These are phyloP conservation scores for Epinephelus malabaricus DNA, from an alignment of 2,797 vertebrate genomes.

Conservation along the genomic window DNA sequence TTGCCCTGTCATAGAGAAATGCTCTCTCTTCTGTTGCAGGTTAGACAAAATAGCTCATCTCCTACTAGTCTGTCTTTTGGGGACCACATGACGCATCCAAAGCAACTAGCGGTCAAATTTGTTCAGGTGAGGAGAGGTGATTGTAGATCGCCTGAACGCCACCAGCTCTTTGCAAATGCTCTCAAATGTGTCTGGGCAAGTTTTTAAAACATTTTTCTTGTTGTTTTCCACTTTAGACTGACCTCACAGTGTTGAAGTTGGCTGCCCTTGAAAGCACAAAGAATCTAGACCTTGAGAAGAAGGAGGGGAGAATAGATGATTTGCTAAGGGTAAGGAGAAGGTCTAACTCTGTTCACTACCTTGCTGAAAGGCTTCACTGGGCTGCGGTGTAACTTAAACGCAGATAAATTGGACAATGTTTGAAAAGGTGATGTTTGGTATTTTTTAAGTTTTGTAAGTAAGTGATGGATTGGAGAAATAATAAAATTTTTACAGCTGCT, in stretches of 20 bases:
- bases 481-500: not conserved
- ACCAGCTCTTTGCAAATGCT: not conserved
- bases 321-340: constrained; percentile 93
- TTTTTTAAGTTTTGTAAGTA: not conserved
- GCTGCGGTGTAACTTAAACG: not conserved
- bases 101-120: constrained; percentile 95
- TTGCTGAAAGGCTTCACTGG: not conserved
- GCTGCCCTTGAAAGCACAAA: constrained; percentile 99
- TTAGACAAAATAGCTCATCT: constrained; percentile 97
- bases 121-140: constrained; percentile 90
- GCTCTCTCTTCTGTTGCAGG: constrained; percentile 82
- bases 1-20: constrained; percentile 23
- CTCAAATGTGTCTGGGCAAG: not conserved
- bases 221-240: constrained; percentile 88
- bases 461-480: not conserved
- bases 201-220: constrained; percentile 21
- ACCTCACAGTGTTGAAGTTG: constrained; percentile 97
- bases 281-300: constrained; percentile 99
- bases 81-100: constrained; percentile 96
- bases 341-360: not conserved
- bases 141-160: not conserved
- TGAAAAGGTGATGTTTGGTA: not conserved
- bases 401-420: not conserved
- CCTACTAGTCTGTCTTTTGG: constrained; percentile 96
- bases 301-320: constrained; percentile 99